These are phyloP conservation scores for Clamator glandarius DNA, from an alignment of 2,797 vertebrate species.

Conservation along the genomic window DNA sequence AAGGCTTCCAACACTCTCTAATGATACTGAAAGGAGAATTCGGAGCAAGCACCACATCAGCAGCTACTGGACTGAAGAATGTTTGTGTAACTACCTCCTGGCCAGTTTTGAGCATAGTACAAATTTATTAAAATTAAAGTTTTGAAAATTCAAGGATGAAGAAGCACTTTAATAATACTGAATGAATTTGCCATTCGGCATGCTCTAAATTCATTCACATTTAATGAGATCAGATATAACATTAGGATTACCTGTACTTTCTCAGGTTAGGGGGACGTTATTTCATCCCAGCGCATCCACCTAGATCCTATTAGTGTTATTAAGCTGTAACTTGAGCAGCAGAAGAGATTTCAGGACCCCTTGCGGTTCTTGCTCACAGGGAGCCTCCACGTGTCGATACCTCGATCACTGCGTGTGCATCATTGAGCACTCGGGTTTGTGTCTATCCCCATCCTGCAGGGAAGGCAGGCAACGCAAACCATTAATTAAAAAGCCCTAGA, in stretches of 20 bases:
- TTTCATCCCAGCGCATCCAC: neutral
- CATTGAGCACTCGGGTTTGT: no score
- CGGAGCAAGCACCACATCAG: neutral
- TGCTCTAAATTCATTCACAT: neutral
- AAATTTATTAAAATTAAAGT: neutral
- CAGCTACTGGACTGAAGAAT: neutral
- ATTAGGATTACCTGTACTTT: neutral
- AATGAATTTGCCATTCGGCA: neutral
- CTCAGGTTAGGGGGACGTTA: neutral
- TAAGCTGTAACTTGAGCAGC: fast-evolving
- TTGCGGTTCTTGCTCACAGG: neutral
- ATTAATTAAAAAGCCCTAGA: neutral
- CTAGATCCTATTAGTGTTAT: neutral
- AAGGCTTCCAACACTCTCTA: fast-evolving
- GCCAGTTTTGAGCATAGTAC: neutral
- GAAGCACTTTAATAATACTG: neutral
- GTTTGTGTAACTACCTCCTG: neutral
- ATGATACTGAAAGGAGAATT: neutral
- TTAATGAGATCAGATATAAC: neutral
- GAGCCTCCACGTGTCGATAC: fast-evolving
- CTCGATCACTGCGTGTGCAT: fast-evolving
- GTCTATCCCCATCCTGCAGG: no score
- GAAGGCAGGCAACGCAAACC: neutral
- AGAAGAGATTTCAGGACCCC: neutral
- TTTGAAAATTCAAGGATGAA: neutral